Evolutionary conservation across 2,797 vertebrate genomes (phyloP).

Genomic region (Cirrhinus mrigala): DNA sequence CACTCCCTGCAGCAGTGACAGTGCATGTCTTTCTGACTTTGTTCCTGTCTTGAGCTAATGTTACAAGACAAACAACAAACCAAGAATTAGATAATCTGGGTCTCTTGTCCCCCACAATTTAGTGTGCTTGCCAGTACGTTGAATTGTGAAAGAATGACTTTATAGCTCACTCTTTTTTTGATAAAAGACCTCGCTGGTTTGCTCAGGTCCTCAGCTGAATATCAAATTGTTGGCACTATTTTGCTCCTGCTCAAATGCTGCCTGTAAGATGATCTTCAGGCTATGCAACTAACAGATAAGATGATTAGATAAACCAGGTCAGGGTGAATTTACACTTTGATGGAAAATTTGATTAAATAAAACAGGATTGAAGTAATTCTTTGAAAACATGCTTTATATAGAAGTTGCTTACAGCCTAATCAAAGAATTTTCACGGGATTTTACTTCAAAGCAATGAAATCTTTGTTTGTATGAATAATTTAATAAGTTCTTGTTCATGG

Average conservation of each 20-base stretch:
- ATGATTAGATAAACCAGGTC: slow-evolving; percentile 12
- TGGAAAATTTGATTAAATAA: neutral
- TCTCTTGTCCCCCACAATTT: slow-evolving; percentile 54
- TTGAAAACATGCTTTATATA: neutral
- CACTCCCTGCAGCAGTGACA: slow-evolving; percentile 49
- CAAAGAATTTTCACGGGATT: neutral
- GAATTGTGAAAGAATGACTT: neutral
- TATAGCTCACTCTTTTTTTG: neutral
- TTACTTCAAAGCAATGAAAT: slow-evolving; percentile 17
- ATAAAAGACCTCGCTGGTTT: neutral
- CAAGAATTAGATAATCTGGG: slow-evolving; percentile 57
- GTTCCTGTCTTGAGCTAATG: slow-evolving; percentile 64
- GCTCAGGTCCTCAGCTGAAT: neutral
- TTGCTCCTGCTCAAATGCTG: neutral
- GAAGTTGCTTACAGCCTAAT: neutral
- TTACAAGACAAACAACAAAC: slow-evolving; percentile 70
- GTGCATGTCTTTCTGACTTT: slow-evolving; percentile 64
- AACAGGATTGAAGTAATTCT: neutral
- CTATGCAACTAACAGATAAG: slow-evolving; percentile 2
- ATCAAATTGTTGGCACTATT: neutral
- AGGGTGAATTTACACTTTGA: neutral
- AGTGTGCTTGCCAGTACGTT: neutral
- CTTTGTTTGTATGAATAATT: slow-evolving; percentile 14
- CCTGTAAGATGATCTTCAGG: neutral
- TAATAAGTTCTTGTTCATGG: neutral